phyloP scores from a whole-genome alignment of 2,113 vertebrate species.

The Chamaetylas fuelleborni region DNA sequence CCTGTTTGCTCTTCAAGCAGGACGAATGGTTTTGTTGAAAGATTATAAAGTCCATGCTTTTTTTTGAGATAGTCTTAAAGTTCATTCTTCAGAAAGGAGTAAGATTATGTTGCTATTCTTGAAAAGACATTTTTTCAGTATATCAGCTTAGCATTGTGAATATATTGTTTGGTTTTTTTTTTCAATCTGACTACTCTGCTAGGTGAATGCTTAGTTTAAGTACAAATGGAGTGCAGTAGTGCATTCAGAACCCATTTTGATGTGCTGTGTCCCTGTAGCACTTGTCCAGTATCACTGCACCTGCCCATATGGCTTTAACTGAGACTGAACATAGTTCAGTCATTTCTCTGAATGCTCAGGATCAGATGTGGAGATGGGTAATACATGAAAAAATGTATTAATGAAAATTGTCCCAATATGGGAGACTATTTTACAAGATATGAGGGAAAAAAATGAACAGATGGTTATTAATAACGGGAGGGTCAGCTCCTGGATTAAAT shows the following conservation, averaged over 20 bases:
- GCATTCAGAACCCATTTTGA: not conserved
- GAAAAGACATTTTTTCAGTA: not conserved
- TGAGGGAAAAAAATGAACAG: not conserved
- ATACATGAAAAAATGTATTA: not conserved
- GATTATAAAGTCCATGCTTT: not conserved
- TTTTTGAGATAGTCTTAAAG: not conserved
- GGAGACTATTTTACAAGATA: not conserved
- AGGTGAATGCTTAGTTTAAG: not conserved
- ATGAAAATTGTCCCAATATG: not conserved
- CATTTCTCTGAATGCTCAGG: not conserved
- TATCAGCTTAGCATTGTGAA: not conserved
- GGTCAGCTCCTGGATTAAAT: constrained; percentile 18
- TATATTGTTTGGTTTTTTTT: not conserved
- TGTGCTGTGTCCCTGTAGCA: not conserved
- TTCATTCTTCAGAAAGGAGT: not conserved
- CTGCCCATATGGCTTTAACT: not conserved
- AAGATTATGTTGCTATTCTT: not conserved
- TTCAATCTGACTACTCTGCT: not conserved
- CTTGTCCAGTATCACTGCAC: not conserved
- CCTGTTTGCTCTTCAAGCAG: not conserved
- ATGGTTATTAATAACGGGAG: constrained; percentile 25
- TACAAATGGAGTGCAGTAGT: not conserved
- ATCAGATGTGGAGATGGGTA: constrained; percentile 4
- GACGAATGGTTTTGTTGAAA: not conserved
- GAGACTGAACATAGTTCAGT: not conserved